Percentiles rank a stretch among this genome's conserved stretches.
phyloP scores from a whole-genome alignment of 2,797 vertebrate species.

The Lutjanus campechanus region DNA sequence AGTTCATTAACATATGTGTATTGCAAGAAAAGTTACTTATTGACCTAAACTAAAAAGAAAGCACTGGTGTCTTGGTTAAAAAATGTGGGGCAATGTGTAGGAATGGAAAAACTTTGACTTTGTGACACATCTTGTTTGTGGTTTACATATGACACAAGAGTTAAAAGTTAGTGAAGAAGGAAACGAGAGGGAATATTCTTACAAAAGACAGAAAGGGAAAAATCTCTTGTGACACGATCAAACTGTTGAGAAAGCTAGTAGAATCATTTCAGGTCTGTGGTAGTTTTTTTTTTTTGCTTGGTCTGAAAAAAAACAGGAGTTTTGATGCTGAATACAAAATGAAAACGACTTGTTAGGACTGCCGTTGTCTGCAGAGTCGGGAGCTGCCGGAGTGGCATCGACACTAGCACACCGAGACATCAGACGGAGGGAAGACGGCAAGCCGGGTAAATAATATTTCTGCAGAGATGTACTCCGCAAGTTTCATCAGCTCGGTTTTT shows the following conservation, averaged over 20 bases:
- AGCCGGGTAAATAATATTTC: slow-evolving; percentile 4
- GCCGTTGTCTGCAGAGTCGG: slow-evolving; percentile 5
- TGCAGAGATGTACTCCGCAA: background rate
- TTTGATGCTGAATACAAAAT: slow-evolving; percentile 40
- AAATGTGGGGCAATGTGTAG: background rate
- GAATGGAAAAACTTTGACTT: no score
- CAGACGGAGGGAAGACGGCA: background rate
- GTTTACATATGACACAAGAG: no score
- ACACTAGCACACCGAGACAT: slow-evolving; percentile 7
- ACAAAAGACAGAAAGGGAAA: background rate
- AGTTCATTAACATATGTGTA: background rate
- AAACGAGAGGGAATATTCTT: background rate
- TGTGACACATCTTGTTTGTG: no score
- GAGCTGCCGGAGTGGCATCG: background rate
- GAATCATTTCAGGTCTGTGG: background rate
- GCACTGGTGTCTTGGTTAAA: background rate
- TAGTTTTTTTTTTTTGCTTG: background rate
- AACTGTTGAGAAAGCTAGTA: background rate
- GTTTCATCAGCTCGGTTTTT: background rate
- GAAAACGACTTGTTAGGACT: slow-evolving; percentile 14
- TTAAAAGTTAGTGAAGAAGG: no score
- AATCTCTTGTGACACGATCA: background rate
- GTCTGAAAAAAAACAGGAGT: background rate
- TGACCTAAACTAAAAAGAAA: background rate
- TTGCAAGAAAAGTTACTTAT: slow-evolving; percentile 10